phyloP scores from a whole-genome alignment of 2,113 vertebrate genomes.

The Pomatorhinus ruficollis region DNA sequence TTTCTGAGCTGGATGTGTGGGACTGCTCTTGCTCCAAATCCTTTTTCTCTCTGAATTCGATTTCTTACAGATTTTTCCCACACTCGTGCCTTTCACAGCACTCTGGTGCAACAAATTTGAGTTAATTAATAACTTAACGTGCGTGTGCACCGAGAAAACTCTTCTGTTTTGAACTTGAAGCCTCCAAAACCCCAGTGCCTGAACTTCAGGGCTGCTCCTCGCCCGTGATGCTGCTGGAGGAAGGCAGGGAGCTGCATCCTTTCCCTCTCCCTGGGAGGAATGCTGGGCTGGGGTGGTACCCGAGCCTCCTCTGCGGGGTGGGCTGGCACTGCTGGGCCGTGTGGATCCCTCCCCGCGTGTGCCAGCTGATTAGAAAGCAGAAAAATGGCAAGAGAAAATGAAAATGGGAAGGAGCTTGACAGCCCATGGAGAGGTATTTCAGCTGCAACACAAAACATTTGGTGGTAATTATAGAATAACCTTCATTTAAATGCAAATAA shows the following conservation, averaged over 20 bases:
- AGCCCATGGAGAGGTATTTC: conserved; percentile 81
- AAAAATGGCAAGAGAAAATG: conserved; percentile 76
- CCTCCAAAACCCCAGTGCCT: neutral
- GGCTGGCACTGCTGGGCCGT: neutral
- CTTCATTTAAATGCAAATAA: conserved; percentile 87
- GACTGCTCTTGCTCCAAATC: neutral
- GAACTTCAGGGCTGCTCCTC: neutral
- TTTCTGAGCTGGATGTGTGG: neutral
- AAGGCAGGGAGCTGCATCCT: neutral
- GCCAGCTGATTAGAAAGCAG: conserved; percentile 72
- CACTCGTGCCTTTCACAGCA: neutral
- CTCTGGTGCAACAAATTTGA: neutral
- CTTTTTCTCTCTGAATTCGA: neutral
- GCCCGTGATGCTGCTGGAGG: rapidly evolving
- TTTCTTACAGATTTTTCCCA: neutral
- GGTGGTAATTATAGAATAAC: conserved; percentile 83
- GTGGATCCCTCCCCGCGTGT: conserved; percentile 17
- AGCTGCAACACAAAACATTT: conserved; percentile 81
- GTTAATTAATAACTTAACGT: neutral
- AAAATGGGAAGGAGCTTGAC: conserved; percentile 77
- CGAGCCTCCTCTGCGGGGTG: neutral
- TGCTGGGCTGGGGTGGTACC: neutral
- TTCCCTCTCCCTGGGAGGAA: neutral
- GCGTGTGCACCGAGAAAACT: rapidly evolving
- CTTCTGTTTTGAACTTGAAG: neutral